These are phyloP conservation scores for Platalea minor DNA, from an alignment of 2,797 vertebrate genomes.

Conservation along the genomic window DNA sequence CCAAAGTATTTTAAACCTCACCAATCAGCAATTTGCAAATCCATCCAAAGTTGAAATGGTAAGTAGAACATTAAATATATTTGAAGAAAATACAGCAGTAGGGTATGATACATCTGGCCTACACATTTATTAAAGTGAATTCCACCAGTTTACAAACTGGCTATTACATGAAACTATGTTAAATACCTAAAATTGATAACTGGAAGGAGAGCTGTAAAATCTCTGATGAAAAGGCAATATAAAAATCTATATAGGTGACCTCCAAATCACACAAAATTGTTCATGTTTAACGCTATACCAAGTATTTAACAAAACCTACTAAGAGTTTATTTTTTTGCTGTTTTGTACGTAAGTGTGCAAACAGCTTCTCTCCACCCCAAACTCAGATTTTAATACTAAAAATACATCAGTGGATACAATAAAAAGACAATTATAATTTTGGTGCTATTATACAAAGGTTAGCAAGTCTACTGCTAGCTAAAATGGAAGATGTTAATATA, in stretches of 20 bases:
- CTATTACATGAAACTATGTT: not conserved
- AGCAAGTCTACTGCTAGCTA: constrained; percentile 12
- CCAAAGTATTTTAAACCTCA: not conserved
- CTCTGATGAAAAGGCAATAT: not conserved
- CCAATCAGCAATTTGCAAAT: not conserved
- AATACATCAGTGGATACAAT: not conserved
- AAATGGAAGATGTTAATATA: constrained; percentile 25
- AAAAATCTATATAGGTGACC: not conserved
- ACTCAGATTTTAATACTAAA: not conserved
- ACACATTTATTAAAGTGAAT: not conserved
- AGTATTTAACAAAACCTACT: not conserved
- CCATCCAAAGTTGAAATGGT: not conserved
- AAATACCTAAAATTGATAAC: not conserved
- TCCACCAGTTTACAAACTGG: not conserved
- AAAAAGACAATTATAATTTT: not conserved
- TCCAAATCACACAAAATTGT: not conserved
- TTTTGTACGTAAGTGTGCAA: not conserved
- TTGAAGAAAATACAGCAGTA: not conserved
- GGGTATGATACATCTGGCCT: not conserved
- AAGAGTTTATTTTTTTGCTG: not conserved
- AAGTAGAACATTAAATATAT: not conserved
- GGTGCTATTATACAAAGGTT: constrained; percentile 3
- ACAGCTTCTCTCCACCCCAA: not conserved
- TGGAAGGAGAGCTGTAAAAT: not conserved
- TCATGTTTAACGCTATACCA: not conserved